These are phyloP conservation scores for Carterocephalus palaemon DNA, from an alignment of 2,888 invertebrate species.

Conservation along the genomic window DNA sequence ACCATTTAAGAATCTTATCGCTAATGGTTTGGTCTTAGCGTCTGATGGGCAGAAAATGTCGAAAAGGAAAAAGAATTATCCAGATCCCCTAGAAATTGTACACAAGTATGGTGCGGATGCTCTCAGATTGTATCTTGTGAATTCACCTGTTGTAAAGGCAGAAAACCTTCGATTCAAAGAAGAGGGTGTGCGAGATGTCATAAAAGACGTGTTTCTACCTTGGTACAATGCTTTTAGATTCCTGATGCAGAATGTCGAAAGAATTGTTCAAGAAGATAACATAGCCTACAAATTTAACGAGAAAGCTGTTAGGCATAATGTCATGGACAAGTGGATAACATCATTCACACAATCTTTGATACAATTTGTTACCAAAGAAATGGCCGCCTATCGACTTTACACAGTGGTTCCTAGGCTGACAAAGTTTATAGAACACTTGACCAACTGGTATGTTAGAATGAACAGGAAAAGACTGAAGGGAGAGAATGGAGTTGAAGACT, in stretches of 20 bases:
- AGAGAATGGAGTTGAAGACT: constrained; percentile 89
- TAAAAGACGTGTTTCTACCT: constrained; percentile 98
- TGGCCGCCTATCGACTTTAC: constrained; percentile 95
- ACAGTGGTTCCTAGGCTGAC: constrained; percentile 96
- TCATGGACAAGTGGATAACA: constrained; percentile 98
- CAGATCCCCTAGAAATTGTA: constrained; percentile 95
- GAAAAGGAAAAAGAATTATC: constrained; percentile 98
- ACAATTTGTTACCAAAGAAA: constrained; percentile 92
- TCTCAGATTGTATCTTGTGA: constrained; percentile 95
- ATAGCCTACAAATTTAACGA: constrained; percentile 78
- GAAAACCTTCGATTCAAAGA: constrained; percentile 98
- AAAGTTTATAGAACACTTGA: constrained; percentile 97
- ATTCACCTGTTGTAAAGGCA: constrained; percentile 98
- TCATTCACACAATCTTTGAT: constrained; percentile 97
- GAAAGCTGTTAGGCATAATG: constrained; percentile 80
- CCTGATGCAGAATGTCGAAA: constrained; percentile 94
- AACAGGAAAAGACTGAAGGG: constrained; percentile 97
- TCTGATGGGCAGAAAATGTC: constrained; percentile 99
- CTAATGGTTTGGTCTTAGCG: constrained; percentile 97
- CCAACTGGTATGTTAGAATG: constrained; percentile 99
- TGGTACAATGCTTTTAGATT: constrained; percentile 98
- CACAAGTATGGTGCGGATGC: constrained; percentile 98
- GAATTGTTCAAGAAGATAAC: constrained; percentile 84
- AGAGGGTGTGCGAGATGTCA: constrained; percentile 96
- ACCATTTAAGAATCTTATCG: constrained; percentile 98